These are phyloP conservation scores for Phoxinus dragarum DNA, from an alignment of 2,797 vertebrate species.

Conservation along the genomic window DNA sequence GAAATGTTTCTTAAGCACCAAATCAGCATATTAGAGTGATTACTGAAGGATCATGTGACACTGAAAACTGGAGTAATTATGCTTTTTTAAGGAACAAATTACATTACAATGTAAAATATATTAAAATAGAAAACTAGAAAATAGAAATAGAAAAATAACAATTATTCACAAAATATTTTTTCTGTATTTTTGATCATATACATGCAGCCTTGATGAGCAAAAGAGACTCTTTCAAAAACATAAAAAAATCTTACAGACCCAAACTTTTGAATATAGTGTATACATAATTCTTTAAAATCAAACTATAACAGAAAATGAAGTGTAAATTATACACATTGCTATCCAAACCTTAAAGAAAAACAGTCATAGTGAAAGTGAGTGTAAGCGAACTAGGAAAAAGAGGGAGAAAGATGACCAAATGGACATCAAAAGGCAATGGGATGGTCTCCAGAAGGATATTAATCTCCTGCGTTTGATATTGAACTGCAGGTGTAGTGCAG, in stretches of 20 bases:
- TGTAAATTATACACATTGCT: conserved; percentile 8
- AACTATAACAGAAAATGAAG: background rate
- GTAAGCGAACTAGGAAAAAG: background rate
- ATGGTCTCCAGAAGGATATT: background rate
- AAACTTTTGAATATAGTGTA: background rate
- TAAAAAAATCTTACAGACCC: background rate
- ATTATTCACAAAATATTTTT: background rate
- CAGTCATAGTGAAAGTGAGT: background rate
- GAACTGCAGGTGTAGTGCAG: conserved; percentile 1
- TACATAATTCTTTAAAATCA: background rate
- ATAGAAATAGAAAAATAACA: background rate
- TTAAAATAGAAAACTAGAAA: background rate
- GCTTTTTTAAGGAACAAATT: no score
- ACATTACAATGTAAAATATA: background rate
- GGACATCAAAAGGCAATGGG: conserved; percentile 33
- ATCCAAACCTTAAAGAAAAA: conserved; percentile 7
- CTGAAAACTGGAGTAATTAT: background rate
- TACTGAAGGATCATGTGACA: background rate
- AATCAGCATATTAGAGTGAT: background rate
- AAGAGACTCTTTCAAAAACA: background rate
- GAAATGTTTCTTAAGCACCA: background rate
- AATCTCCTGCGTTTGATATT: conserved; percentile 21
- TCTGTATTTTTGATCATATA: background rate
- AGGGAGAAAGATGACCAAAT: conserved; percentile 20
- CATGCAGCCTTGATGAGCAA: background rate